Evolutionary conservation across 2,888 invertebrate genomes (phyloP), one percentile per base, ranked within the genome.

Genomic region (Gastrophysa polygoni): DNA sequence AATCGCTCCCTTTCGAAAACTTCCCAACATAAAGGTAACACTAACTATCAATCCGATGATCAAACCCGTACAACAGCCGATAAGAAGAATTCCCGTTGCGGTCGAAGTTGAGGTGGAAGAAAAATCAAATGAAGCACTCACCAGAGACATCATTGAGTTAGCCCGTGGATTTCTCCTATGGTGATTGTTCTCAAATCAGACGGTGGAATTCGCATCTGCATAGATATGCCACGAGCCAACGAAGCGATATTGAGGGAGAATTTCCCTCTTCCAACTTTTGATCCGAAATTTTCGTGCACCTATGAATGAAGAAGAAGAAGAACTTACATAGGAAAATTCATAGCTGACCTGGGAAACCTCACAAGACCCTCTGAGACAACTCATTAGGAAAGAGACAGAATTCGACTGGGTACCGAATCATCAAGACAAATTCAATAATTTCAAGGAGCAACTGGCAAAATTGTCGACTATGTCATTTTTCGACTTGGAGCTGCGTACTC

Each of bases 151-250:
- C 38, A 77, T 78, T 47, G 75, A 77, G 74, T 75, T 29, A 73
- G 73, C 20, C 34, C 55, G 20, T 80, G 78, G 76, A 68, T 80
- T 64, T 74, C 78, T 67, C 71, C 76, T 6, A 71, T 79, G 7
- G 75, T 77, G 6, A 61, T 75, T 21, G 72, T 75, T 17, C 70
- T 76, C 38, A 67, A 67, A 50, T 55, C 57, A 48, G 50, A 55
- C 24, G 47, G 48, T 14, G 73, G 73, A 29, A 71, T 78, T 21
- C 63, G 75, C 11, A 67, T 79, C 29, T 77, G 78, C 62, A 63
- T 78, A 20, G 77, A 78, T 59, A 79, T 79, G 73, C 65, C 75
- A 10, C 59, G 77, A 21, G 69, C 75, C 60, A 78, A 80, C 63
- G 65, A 63, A 57, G 76, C 76, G 1, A 72, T 78, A 16, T 47